Evolutionary conservation across 2,888 invertebrate genomes (phyloP).

Genomic region (Conops quadrifasciatus): DNA sequence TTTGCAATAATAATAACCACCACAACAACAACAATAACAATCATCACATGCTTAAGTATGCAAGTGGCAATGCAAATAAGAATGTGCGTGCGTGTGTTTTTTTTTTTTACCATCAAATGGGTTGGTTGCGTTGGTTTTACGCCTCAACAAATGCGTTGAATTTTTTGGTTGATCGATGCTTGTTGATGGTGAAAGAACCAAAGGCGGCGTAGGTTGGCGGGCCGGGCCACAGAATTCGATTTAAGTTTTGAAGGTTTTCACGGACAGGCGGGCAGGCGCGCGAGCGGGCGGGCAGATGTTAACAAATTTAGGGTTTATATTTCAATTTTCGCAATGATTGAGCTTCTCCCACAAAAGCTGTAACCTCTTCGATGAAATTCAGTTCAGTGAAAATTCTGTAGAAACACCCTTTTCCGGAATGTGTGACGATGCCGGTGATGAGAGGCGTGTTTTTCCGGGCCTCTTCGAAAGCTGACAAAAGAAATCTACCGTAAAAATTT

Average conservation of each 20-base stretch:
- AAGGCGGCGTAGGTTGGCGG: neutral
- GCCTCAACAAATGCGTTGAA: conserved; percentile 53
- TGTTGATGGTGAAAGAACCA: no score
- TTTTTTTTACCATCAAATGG: neutral
- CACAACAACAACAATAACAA: neutral
- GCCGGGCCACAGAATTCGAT: no score
- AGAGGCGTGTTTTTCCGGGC: neutral
- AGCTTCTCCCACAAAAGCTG: neutral
- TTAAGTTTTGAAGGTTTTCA: no score
- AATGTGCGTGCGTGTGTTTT: neutral
- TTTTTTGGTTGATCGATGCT: conserved; percentile 17
- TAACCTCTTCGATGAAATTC: conserved; percentile 13
- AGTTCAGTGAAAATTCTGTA: conserved; percentile 5
- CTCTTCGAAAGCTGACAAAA: conserved; percentile 1
- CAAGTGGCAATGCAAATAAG: neutral
- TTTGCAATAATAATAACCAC: neutral
- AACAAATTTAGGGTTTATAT: conserved; percentile 45
- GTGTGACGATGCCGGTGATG: conserved; percentile 38
- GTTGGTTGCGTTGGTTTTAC: conserved; percentile 52
- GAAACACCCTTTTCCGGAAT: conserved; percentile 57
- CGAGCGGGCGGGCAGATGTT: neutral
- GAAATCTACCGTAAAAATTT: neutral
- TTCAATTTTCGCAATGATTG: conserved; percentile 41
- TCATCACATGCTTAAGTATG: neutral
- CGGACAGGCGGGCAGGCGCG: neutral